phyloP scores from a whole-genome alignment of 2,888 invertebrate species.

The Eucera pruinosa region DNA sequence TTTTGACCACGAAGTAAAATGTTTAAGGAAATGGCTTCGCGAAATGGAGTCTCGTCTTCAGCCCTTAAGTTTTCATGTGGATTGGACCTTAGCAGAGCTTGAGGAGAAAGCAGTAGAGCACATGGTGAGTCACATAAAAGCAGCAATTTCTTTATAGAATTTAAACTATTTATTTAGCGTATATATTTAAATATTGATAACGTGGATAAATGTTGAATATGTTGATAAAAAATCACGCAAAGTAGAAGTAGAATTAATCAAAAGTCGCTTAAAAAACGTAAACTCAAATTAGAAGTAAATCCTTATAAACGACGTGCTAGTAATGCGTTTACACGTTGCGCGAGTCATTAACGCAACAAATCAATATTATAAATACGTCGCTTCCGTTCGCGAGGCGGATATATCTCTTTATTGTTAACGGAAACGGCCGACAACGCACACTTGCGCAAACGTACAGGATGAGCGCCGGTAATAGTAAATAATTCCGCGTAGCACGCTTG shows the following conservation, averaged over 20 bases:
- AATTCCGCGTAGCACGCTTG: constrained; percentile 43
- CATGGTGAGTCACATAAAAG: constrained; percentile 88
- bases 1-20: constrained; percentile 90
- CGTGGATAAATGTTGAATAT: neutral
- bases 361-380: constrained; percentile 34
- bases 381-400: constrained; percentile 47
- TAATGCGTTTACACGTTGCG: neutral
- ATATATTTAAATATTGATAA: neutral
- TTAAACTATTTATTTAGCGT: neutral
- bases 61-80: constrained; percentile 89
- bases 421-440: constrained; percentile 49
- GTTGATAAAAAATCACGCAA: neutral
- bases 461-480: constrained; percentile 48
- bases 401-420: constrained; percentile 54
- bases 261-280: neutral
- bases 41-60: constrained; percentile 93
- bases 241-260: neutral
- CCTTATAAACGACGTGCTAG: neutral
- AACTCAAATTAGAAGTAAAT: neutral
- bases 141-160: constrained; percentile 1
- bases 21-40: constrained; percentile 93
- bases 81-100: constrained; percentile 90
- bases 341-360: constrained; percentile 29
- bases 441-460: constrained; percentile 41
- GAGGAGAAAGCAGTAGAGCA: constrained; percentile 92